Evolutionary conservation across 2,888 invertebrate genomes (phyloP).

Genomic region (Drosophila robusta): DNA sequence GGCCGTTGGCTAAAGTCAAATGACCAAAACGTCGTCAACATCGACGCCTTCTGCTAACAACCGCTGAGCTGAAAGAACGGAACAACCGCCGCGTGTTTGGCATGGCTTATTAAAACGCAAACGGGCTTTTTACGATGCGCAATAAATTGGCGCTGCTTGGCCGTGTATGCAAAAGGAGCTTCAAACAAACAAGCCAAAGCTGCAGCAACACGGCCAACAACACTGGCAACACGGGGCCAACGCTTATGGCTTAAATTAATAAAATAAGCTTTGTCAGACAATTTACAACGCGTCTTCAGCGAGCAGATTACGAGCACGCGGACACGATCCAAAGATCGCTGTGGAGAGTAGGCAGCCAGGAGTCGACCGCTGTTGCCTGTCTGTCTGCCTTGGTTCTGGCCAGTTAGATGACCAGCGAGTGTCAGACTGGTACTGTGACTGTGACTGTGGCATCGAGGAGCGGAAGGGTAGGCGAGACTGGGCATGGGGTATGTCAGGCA

Average conservation of each 20-base stretch:
- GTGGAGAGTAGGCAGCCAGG: constrained; percentile 6
- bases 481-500: constrained; percentile 13
- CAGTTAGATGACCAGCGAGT: constrained; percentile 43
- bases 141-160: constrained; percentile 71
- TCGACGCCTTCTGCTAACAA: constrained; percentile 70
- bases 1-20: constrained; percentile 26
- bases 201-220: constrained; percentile 31
- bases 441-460: background rate
- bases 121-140: constrained; percentile 78
- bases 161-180: constrained; percentile 58
- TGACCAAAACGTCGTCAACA: constrained; percentile 55
- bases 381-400: constrained; percentile 61
- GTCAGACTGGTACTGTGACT: background rate
- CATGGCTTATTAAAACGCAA: constrained; percentile 81
- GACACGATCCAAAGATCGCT: constrained; percentile 51
- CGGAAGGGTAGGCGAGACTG: constrained; percentile 1
- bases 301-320: constrained; percentile 81
- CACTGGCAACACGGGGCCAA: constrained; percentile 57
- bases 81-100: constrained; percentile 70
- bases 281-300: constrained; percentile 83
- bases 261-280: constrained; percentile 83
- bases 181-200: constrained; percentile 56
- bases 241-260: constrained; percentile 82
- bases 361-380: constrained; percentile 53
- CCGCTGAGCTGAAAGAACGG: constrained; percentile 39